A percentile compares a stretch with the other conserved stretches of the same genome.
Evolutionary conservation across 2,888 invertebrate species (phyloP).

Genomic region (Ptychoptera contaminata): DNA sequence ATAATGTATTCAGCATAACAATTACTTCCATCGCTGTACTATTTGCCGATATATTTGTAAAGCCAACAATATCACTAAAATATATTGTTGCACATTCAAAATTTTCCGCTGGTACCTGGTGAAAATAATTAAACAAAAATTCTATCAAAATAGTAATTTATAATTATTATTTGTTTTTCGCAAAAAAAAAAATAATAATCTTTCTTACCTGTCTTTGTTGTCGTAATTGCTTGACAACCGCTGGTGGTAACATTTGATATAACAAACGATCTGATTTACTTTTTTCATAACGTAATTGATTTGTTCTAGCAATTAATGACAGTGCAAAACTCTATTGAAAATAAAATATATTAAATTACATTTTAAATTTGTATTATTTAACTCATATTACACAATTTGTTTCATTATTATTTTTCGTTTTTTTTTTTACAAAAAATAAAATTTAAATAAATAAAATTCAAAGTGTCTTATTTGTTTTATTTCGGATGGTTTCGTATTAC

Average conservation of each 20-base stretch:
- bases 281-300: conserved; percentile 36
- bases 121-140: conserved; percentile 2
- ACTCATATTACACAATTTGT: too few species aligned
- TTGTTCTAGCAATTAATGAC: conserved; percentile 35
- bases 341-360: too few species aligned
- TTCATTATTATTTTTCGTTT: too few species aligned
- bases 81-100: conserved; percentile 53
- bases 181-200: background rate
- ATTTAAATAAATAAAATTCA: too few species aligned
- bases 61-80: conserved; percentile 56
- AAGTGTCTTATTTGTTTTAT: too few species aligned
- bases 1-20: conserved; percentile 54
- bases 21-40: conserved; percentile 50
- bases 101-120: conserved; percentile 41
- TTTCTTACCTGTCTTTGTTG: conserved; percentile 31
- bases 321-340: conserved; percentile 32
- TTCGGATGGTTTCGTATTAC: too few species aligned
- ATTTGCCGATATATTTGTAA: conserved; percentile 43
- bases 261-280: conserved; percentile 41
- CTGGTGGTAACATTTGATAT: conserved; percentile 40
- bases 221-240: conserved; percentile 37
- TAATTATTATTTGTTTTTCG: background rate
- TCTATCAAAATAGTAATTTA: background rate
- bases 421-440: too few species aligned
- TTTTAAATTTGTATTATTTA: too few species aligned